A percentile compares a stretch with the other conserved stretches of the same genome.
These are phyloP conservation scores for Silurus glanis DNA, from an alignment of 2,113 vertebrate genomes.

Conservation along the genomic window DNA sequence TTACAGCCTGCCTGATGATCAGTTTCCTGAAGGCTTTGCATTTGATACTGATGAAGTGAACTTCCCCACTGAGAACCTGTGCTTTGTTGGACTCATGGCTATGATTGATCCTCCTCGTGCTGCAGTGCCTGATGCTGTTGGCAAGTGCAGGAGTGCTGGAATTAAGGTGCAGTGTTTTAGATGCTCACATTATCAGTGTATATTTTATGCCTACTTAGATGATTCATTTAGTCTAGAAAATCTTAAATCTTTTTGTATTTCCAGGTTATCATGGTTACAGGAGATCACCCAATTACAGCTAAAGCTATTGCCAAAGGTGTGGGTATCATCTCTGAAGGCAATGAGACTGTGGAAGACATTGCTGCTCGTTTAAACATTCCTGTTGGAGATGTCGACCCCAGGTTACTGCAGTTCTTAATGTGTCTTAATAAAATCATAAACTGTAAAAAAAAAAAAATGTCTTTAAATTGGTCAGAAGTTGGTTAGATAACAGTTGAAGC, in stretches of 20 bases:
- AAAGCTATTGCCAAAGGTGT: slow-evolving; percentile 93
- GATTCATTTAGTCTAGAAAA: background rate
- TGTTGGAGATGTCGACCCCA: slow-evolving; percentile 84
- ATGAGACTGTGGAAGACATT: slow-evolving; percentile 92
- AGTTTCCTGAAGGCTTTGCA: slow-evolving; percentile 80
- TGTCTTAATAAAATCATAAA: too few relatives aligned
- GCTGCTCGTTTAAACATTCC: slow-evolving; percentile 87
- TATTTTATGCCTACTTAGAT: background rate
- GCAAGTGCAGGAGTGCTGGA: slow-evolving; percentile 89
- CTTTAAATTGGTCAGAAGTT: background rate
- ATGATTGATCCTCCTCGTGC: slow-evolving; percentile 90
- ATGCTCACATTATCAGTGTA: background rate
- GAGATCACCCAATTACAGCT: slow-evolving; percentile 92
- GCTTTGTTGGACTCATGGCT: slow-evolving; percentile 91
- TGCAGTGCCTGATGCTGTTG: slow-evolving; percentile 85
- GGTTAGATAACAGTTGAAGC: background rate
- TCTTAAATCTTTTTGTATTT: slow-evolving; percentile 23
- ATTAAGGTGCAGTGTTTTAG: slow-evolving; percentile 78
- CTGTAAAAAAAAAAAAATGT: background rate
- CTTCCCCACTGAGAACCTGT: slow-evolving; percentile 84
- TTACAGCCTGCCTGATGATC: slow-evolving; percentile 75
- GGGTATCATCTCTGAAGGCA: slow-evolving; percentile 94
- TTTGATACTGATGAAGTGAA: slow-evolving; percentile 87
- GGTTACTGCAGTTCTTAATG: slow-evolving; percentile 65
- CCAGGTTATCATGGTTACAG: slow-evolving; percentile 93